Evolutionary conservation across 2,797 vertebrate genomes (phyloP), one percentile per base, ranked within the genome.

Genomic region (Mormyrus proboscirostris): DNA sequence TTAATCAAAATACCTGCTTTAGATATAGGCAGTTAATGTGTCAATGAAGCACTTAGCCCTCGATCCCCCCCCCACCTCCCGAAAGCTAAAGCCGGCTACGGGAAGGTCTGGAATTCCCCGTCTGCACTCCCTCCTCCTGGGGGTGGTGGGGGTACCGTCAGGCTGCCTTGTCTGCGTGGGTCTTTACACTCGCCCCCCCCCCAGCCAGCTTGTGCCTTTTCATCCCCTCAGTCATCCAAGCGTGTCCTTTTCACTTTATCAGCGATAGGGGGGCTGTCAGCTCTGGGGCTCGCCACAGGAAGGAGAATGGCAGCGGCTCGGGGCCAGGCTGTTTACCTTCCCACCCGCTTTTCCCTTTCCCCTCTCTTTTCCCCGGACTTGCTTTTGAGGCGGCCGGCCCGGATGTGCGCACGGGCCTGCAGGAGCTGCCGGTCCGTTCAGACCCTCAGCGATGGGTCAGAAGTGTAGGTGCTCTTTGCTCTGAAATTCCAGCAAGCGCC

Each of bases 81-180:
- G 2, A 41, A 79, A 79, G 73, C 38, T 38, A 44, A 44, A 79
- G 38, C 41, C 88, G 94, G 90, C 93, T 94, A 95, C 95, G 95
- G 94, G 92, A 94, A 91, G 91, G 90, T 93, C 93, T 94, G 93
- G 93, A 95, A 95, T 95, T 94, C 93, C 95, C 94, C 92, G 89
- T 93, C 92, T 62, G 8, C 62, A 29, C 6, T 9, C 65, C 29
- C 65, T 69, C 57, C 41, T 7, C 19, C 22, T 76, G 22, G 14
- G 47, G 49, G 44, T 12, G 41, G 41, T 33, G 29, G 87, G 87
- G 38, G 59, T 44, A 44, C 19, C 3, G 4, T 29, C 25, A 29
- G 53, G 85, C 55, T 9, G 38, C 19, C 92, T 91, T 91, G 92
- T 88, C 91, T 33, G 59, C 92, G 50, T 93, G 91, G 92, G 92